phyloP scores from a whole-genome alignment of 1,140 invertebrate species.

The Neelides sp. region DNA sequence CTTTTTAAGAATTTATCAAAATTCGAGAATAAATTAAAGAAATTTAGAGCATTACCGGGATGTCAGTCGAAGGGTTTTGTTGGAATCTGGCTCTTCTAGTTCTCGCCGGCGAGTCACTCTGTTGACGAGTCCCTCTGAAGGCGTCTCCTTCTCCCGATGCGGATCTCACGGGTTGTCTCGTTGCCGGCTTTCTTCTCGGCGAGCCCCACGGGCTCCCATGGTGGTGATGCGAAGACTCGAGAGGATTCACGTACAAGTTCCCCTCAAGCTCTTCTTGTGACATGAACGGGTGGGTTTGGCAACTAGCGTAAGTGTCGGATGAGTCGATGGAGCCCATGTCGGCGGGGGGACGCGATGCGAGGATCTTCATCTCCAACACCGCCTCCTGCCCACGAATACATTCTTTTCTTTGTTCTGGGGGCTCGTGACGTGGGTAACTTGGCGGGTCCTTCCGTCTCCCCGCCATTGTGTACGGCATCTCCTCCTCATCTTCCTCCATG shows the following conservation, averaged over 20 bases:
- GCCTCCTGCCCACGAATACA: too few relatives aligned
- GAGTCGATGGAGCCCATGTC: constrained; percentile 65
- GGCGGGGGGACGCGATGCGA: constrained; percentile 23
- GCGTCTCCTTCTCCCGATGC: constrained; percentile 14
- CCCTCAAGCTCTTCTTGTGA: constrained; percentile 43
- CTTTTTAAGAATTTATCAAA: not conserved
- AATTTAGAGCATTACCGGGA: constrained; percentile 2
- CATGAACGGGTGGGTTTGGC: constrained; percentile 83
- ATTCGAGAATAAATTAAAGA: not conserved
- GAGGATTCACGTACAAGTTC: constrained; percentile 83
- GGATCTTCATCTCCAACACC: constrained; percentile 16
- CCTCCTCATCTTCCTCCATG: too few relatives aligned
- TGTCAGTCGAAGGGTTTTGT: constrained; percentile 15
- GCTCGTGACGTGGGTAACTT: not conserved
- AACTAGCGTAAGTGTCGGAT: constrained; percentile 87
- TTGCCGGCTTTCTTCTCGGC: constrained; percentile 17
- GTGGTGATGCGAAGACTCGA: constrained; percentile 39
- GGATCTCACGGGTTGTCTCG: constrained; percentile 2
- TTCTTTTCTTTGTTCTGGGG: not conserved
- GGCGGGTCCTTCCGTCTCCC: constrained; percentile 38
- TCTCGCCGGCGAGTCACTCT: constrained; percentile 17
- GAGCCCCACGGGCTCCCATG: constrained; percentile 22
- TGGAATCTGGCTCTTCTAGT: constrained; percentile 23
- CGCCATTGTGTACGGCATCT: too few relatives aligned
- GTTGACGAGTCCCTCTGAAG: constrained; percentile 1